Evolutionary conservation across 2,797 vertebrate genomes (phyloP).

Genomic region (Gorsachius magnificus): DNA sequence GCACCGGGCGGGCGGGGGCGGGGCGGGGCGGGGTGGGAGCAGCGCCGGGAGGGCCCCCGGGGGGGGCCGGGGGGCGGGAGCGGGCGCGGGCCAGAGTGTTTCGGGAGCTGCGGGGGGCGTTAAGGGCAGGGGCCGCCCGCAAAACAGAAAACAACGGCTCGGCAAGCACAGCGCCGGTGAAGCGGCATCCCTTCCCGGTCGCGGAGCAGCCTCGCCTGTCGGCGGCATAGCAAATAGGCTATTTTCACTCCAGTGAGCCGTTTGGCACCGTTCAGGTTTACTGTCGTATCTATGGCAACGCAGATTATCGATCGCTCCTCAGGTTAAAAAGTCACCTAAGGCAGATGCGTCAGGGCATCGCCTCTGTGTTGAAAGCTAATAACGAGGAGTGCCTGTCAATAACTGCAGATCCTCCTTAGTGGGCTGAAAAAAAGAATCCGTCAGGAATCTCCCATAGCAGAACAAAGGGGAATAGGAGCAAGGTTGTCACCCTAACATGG

Average conservation of each 20-base stretch:
- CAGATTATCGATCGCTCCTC: neutral
- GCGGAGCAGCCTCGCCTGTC: neutral
- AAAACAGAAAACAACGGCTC: neutral
- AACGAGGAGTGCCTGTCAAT: neutral
- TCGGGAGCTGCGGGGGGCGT: neutral
- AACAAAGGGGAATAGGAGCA: neutral
- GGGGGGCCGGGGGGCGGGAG: no score
- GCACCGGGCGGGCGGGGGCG: no score
- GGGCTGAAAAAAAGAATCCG: neutral
- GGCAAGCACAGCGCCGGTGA: neutral
- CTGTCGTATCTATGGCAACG: constrained; percentile 14
- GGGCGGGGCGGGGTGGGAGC: neutral
- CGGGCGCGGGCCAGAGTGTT: neutral
- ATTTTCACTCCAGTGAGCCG: neutral
- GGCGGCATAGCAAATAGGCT: neutral
- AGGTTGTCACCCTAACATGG: neutral
- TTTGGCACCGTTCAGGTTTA: neutral
- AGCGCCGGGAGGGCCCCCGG: rapidly evolving
- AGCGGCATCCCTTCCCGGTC: no score
- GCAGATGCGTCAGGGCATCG: neutral
- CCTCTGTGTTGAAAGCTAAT: neutral
- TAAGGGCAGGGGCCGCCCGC: neutral
- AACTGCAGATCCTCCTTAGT: neutral
- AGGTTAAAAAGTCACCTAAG: neutral
- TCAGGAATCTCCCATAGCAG: neutral